Conservation (phyloP, 2,113 vertebrate species). For the Brachypodius melanocephalos region DNA sequence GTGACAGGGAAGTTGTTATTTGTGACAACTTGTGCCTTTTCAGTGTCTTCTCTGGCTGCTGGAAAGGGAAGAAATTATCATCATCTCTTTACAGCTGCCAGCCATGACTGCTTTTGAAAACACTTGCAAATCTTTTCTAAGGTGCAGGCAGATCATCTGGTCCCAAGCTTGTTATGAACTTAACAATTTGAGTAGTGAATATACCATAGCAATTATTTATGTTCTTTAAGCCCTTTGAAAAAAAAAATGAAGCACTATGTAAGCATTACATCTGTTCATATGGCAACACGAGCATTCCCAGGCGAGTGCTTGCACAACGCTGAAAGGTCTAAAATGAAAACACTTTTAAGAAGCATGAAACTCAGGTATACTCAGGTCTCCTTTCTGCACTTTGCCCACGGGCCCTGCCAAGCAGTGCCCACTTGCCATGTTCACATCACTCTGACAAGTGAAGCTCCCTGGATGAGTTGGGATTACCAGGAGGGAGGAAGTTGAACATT, state of each 20-base stretch:
- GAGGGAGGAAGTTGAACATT: neutral
- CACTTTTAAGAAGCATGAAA: neutral
- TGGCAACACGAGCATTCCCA: neutral
- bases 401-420: neutral
- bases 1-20: neutral
- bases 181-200: neutral
- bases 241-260: neutral
- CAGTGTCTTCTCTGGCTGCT: neutral
- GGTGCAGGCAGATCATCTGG: neutral
- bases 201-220: neutral
- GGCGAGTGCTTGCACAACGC: accelerated
- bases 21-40: neutral
- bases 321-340: neutral
- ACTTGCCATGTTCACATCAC: neutral
- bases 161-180: neutral
- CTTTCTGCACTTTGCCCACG: neutral
- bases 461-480: neutral
- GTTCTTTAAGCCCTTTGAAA: neutral
- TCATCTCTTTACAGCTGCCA: neutral
- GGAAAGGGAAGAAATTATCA: neutral
- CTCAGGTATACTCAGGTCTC: neutral
- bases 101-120: neutral
- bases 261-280: neutral
- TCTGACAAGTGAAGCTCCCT: neutral
- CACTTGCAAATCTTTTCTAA: neutral